Evolutionary conservation across 2,888 invertebrate species (phyloP), one percentile per base, ranked within the genome.

Genomic region (Pediacus dermestoides): DNA sequence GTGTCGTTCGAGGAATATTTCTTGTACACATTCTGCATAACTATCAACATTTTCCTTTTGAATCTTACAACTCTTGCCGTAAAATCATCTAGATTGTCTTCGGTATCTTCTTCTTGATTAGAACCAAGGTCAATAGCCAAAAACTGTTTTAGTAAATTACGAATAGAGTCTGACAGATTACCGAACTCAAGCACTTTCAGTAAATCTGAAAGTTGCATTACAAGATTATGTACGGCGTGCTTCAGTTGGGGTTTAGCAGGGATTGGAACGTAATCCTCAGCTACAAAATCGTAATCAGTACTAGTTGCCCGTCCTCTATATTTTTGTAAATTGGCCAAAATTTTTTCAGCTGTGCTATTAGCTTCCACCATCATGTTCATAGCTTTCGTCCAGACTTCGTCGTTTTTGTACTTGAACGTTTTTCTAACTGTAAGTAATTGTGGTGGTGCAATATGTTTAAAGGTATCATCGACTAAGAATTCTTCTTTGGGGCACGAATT

Each of bases 401-500:
- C 64, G 41, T 53, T 56, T 60, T 59, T 65, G 28, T 53, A 54
- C 11, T 45, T 37, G 4, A 28, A 28, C 11, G 11, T 28, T 9
- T 3, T 23, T 23, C 8, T 3, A n/a, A 10, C n/a, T 4, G 23
- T 9, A 4, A 3, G 23, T 7, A 23, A 23, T 9, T 9, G 4
- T 28, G 4, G 13, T 3, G 28, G 28, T 14, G 28, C 10, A 4
- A 28, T 28, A 3, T 7, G 12, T 28, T 13, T 28, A 10, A 48
- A 34, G 14, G 62, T 62, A n/a, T 58, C 31, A 4, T 48, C 55
- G 12, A 64, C 45, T 9, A 13, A 12, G 23, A 49, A 48, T 11
- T 49, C 52, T 46, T 71, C 65, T 4, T 58, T 57, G 0, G 85
- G 82, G 38, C 77, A 77, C 42, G 78, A 78, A 53, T 81, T 74